Evolutionary conservation across 1,140 invertebrate genomes (phyloP).

Genomic region (Cylas formicarius): DNA sequence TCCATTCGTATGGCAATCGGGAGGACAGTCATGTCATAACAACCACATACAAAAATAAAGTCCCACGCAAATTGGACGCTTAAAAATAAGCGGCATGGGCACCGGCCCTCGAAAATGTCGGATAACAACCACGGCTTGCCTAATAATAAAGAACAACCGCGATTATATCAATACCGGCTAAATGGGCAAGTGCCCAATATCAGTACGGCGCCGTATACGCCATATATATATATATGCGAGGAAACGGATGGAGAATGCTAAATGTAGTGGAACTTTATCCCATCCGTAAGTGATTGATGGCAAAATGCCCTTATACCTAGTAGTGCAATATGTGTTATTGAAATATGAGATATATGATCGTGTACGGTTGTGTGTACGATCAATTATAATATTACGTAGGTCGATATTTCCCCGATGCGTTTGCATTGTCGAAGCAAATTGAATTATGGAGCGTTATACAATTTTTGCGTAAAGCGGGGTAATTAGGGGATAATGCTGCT

Average conservation of each 20-base stretch:
- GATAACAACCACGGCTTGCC: no score
- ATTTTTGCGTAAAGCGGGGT: no score
- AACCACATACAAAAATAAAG: no score
- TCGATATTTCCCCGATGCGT: slow-evolving; percentile 18
- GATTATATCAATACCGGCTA: slow-evolving; percentile 16
- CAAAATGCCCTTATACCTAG: slow-evolving; percentile 39
- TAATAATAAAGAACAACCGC: no score
- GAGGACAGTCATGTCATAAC: no score
- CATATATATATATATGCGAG: slow-evolving; percentile 31
- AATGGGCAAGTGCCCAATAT: slow-evolving; percentile 32
- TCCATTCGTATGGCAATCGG: no score
- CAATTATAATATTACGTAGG: slow-evolving; percentile 30
- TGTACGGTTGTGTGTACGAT: slow-evolving; percentile 24
- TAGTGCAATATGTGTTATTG: slow-evolving; percentile 42
- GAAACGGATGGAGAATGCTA: slow-evolving; percentile 39
- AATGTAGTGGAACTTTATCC: slow-evolving; percentile 43
- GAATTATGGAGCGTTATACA: no score
- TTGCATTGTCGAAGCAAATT: slow-evolving; percentile 11
- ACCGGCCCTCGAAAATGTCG: no score
- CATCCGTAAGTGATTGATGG: slow-evolving; percentile 43
- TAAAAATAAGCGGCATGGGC: no score
- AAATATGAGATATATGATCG: slow-evolving; percentile 36
- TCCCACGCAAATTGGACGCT: no score
- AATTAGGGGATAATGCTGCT: no score
- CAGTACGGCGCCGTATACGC: no score